Evolutionary conservation across 2,797 vertebrate species (phyloP), one percentile per base, ranked within the genome.

Genomic region (Phoxinus dragarum): DNA sequence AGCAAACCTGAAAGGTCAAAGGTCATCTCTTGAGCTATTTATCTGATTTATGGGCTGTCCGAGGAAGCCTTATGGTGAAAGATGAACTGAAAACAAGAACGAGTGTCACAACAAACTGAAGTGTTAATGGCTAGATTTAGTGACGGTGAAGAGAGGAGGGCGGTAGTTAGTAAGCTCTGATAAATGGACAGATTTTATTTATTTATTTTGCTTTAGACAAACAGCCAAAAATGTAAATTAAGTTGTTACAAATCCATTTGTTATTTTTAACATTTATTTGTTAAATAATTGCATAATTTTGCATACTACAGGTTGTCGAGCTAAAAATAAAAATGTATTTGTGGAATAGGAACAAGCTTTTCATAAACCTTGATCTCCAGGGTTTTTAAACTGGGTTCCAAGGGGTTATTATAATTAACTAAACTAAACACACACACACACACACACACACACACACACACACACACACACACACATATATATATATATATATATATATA

Each of bases 31-130:
- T 92, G 90, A 88, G 81, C 90, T 91, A 91, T 93, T 94, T 90
- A 93, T 86, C 72, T 93, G 92, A 94, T 94, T 95, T 94, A 93
- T 95, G 91, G 92, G 93, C 92, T 91, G 92, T 90, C 90, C 90
- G 88, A 88, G 90, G 84, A 88, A 94, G 92, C 89, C 89, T 92
- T 89, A 90, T 86, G 88, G 88, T 89, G 91, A 93, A 91, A 88
- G 92, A 92, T 93, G 92, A 90, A 90, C 93, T 92, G 87, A 91
- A 93, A 90, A 88, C 89, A 88, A 89, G 82, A 84, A 81, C 52
- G 80, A 66, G 66, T 83, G 74, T 86, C 73, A 86, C 74, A 78
- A 83, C 86, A 82, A 83, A 71, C 67, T 73, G 76, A 80, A 80
- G 84, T 49, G 84, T 85, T 85, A 72, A 80, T 73, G 42, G 76